Evolutionary conservation across 2,888 invertebrate species (phyloP), one percentile per base, ranked within the genome.

Genomic region (Meghimatium bilineatum): DNA sequence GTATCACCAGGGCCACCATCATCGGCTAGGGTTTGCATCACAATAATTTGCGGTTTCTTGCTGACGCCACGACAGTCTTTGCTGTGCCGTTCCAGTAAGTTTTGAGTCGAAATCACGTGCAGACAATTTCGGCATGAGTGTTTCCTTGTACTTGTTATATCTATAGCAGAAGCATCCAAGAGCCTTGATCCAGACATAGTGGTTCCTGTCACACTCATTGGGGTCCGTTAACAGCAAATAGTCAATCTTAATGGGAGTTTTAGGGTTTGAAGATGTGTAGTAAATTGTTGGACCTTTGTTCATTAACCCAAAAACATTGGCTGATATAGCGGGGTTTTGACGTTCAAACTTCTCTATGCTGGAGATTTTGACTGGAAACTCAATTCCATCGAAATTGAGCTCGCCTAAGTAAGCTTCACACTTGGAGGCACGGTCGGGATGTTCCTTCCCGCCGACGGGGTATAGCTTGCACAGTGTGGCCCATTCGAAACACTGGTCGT

Each of bases 331-430:
- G 32, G 32, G 67, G 20, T 67, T 67, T 67, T 67, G 67, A 23
- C 67, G 67, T 32, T 67, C 67, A 67, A 60, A 60, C 60, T 23
- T 60, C 60, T n/a, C n/a, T n/a, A n/a, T n/a, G n/a, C n/a, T n/a
- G n/a, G n/a, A n/a, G n/a, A n/a, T n/a, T n/a, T n/a, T n/a, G n/a
- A n/a, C n/a, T n/a, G n/a, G n/a, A n/a, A n/a, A n/a, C n/a, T n/a
- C n/a, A n/a, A n/a, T n/a, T n/a, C n/a, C n/a, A n/a, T n/a, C n/a
- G n/a, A n/a, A n/a, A n/a, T n/a, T n/a, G n/a, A n/a, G n/a, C n/a
- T n/a, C n/a, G n/a, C n/a, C n/a, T n/a, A n/a, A n/a, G n/a, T n/a
- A n/a, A n/a, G n/a, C n/a, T n/a, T n/a, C n/a, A n/a, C n/a, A n/a
- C n/a, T n/a, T n/a, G n/a, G n/a, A n/a, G n/a, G n/a, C n/a, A n/a